phyloP scores from a whole-genome alignment of 2,113 vertebrate genomes.

The Excalfactoria chinensis region DNA sequence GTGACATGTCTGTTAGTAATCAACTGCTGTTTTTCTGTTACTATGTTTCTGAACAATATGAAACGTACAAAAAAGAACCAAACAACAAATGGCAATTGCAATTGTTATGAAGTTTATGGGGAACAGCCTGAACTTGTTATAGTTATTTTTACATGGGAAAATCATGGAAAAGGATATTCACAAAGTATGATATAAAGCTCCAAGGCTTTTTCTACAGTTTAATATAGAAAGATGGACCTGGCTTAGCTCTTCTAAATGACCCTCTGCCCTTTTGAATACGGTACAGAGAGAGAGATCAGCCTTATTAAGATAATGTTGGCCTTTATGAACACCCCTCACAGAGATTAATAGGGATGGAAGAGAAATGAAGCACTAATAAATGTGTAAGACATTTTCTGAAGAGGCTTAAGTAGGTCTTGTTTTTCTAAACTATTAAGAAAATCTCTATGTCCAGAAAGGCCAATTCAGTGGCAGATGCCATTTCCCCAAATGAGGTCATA shows the following conservation, averaged over 20 bases:
- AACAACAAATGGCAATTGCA: neutral
- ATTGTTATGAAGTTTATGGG: conserved; percentile 1
- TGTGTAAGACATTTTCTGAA: neutral
- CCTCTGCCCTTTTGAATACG: neutral
- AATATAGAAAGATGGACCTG: neutral
- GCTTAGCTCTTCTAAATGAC: neutral
- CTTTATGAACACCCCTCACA: neutral
- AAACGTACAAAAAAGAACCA: neutral
- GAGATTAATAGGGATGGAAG: neutral
- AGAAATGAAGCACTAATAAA: conserved; percentile 14
- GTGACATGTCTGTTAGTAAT: conserved; percentile 18
- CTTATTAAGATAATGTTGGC: neutral
- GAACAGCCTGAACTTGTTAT: conserved; percentile 28
- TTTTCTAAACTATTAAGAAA: neutral
- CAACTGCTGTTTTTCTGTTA: neutral
- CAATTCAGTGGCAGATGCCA: neutral
- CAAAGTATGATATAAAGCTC: neutral
- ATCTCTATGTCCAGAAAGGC: neutral
- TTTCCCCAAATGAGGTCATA: neutral
- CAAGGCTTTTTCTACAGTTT: neutral
- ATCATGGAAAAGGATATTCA: neutral
- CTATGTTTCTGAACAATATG: neutral
- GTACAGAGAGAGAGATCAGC: neutral
- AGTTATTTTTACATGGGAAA: conserved; percentile 44
- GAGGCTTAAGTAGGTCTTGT: neutral